Evolutionary conservation across 2,113 vertebrate genomes (phyloP).

Genomic region (Crotalus viridis): DNA sequence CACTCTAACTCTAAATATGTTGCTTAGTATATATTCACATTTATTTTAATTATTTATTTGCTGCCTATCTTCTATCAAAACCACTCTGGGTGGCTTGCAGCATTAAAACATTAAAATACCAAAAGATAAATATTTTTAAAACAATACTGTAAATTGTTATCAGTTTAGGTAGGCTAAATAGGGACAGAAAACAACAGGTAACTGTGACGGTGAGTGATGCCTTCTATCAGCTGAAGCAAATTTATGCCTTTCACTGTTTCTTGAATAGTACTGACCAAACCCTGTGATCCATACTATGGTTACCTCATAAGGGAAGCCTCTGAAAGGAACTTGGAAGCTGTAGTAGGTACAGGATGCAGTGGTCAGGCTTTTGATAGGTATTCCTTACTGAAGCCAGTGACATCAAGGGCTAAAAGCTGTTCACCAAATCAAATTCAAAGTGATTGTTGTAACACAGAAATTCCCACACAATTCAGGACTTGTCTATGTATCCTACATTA

Average conservation of each 20-base stretch:
- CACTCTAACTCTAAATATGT: background rate
- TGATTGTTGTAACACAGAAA: background rate
- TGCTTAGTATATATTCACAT: background rate
- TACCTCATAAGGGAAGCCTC: background rate
- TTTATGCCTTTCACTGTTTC: background rate
- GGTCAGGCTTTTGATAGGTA: background rate
- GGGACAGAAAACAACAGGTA: slow-evolving; percentile 15
- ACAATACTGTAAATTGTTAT: background rate
- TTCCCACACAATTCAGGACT: background rate
- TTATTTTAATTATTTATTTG: background rate
- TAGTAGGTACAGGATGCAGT: background rate
- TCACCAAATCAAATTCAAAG: background rate
- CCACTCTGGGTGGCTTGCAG: background rate
- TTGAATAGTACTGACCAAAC: background rate
- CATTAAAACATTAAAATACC: background rate
- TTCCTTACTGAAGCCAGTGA: background rate
- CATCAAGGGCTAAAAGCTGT: background rate
- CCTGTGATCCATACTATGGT: background rate
- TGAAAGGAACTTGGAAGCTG: background rate
- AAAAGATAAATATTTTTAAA: background rate
- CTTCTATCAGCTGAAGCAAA: background rate
- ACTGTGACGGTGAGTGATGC: background rate
- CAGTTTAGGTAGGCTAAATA: background rate
- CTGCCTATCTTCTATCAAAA: background rate
- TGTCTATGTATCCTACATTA: background rate